Evolutionary conservation across 1,140 invertebrate genomes (phyloP).

Genomic region (Neelides sp.): DNA sequence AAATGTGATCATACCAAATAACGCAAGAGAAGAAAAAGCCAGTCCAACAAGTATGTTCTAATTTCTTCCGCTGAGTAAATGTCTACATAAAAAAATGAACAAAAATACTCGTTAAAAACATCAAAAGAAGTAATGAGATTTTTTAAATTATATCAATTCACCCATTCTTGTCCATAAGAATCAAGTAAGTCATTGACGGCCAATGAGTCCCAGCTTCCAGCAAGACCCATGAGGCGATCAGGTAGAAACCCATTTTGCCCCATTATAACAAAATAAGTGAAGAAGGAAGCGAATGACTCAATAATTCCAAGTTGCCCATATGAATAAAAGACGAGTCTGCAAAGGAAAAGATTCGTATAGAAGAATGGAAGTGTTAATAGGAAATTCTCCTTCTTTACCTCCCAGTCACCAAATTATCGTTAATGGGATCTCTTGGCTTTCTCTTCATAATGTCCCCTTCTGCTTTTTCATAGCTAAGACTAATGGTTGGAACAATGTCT

Average conservation of each 20-base stretch:
- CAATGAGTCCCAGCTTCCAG: slow-evolving; percentile 42
- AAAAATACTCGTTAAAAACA: slow-evolving; percentile 32
- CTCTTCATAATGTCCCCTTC: slow-evolving; percentile 99
- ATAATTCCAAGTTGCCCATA: slow-evolving; percentile 41
- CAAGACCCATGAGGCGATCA: slow-evolving; percentile 37
- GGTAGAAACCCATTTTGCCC: slow-evolving; percentile 46
- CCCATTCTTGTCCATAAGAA: slow-evolving; percentile 49
- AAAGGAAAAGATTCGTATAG: slow-evolving; percentile 44
- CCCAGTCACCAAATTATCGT: slow-evolving; percentile 98
- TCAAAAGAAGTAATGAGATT: slow-evolving; percentile 45
- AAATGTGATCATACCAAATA: too few species aligned
- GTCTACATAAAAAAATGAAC: slow-evolving; percentile 38
- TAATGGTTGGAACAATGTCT: slow-evolving; percentile 98
- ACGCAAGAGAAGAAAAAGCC: slow-evolving; percentile 35
- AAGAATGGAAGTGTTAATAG: slow-evolving; percentile 47
- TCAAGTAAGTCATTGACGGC: slow-evolving; percentile 43
- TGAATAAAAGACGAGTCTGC: slow-evolving; percentile 39
- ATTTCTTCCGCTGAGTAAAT: slow-evolving; percentile 41
- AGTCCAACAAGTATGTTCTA: slow-evolving; percentile 50
- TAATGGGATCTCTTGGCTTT: slow-evolving; percentile 81
- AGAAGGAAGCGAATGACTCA: slow-evolving; percentile 39
- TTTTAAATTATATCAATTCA: slow-evolving; percentile 36
- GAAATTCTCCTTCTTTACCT: slow-evolving; percentile 50
- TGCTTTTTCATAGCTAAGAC: slow-evolving; percentile 93
- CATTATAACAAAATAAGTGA: slow-evolving; percentile 46